Conservation (phyloP, 2,888 invertebrate species). For the Alsophila aescularia region DNA sequence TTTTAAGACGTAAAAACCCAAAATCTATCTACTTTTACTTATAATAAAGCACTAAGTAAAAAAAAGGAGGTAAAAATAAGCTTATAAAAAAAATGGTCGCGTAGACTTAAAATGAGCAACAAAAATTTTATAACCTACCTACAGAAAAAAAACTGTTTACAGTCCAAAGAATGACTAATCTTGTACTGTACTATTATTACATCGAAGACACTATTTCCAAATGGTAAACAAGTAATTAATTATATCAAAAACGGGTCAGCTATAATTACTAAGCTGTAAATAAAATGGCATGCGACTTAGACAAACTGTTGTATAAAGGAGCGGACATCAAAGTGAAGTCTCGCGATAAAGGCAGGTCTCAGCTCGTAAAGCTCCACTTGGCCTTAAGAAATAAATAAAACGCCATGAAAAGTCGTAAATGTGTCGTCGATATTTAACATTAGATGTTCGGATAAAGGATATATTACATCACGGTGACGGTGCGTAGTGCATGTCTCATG, state of each 20-base stretch:
- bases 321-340: conserved; percentile 48
- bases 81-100: no score
- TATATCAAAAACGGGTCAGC: conserved; percentile 30
- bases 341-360: conserved; percentile 43
- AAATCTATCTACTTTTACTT: no score
- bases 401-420: conserved; percentile 43
- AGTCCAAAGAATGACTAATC: not conserved
- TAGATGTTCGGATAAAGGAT: conserved; percentile 35
- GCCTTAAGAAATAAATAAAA: conserved; percentile 46
- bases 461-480: conserved; percentile 10
- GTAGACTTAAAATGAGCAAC: no score
- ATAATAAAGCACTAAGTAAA: no score
- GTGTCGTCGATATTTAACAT: conserved; percentile 43
- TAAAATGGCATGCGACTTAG: conserved; percentile 28
- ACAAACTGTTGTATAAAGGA: conserved; percentile 37
- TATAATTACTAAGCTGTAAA: conserved; percentile 31
- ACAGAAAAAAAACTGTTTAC: not conserved
- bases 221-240: conserved; percentile 14
- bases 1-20: no score
- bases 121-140: no score
- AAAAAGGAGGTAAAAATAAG: no score
- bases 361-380: conserved; percentile 39
- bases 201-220: conserved; percentile 2
- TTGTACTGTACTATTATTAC: not conserved
- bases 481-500: not conserved